phyloP scores from a whole-genome alignment of 1,140 invertebrate genomes.

The Brachionus sp. region DNA sequence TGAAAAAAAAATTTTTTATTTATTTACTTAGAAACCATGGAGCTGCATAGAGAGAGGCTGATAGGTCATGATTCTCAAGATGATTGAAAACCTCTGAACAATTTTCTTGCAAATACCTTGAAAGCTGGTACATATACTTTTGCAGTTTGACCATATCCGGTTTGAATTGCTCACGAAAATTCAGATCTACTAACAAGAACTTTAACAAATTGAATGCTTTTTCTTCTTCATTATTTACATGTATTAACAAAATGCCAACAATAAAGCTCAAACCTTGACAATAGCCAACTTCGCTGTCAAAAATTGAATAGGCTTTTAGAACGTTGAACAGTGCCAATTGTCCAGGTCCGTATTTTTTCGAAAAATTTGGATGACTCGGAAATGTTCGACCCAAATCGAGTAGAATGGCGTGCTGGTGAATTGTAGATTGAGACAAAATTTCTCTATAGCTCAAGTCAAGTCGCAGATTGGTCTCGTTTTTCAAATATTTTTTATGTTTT shows the following conservation, averaged over 20 bases:
- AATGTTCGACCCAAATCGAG: slow-evolving; percentile 69
- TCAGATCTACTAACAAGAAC: slow-evolving; percentile 83
- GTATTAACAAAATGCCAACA: slow-evolving; percentile 82
- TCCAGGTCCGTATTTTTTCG: slow-evolving; percentile 77
- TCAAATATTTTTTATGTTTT: background rate
- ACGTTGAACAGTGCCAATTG: slow-evolving; percentile 84
- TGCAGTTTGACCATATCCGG: slow-evolving; percentile 72
- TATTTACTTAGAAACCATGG: slow-evolving; percentile 32
- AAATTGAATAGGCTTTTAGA: slow-evolving; percentile 75
- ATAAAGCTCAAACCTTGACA: slow-evolving; percentile 88
- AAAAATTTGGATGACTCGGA: slow-evolving; percentile 86
- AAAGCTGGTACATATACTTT: slow-evolving; percentile 23
- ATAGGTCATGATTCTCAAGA: background rate
- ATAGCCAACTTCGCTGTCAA: slow-evolving; percentile 89
- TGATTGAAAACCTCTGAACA: slow-evolving; percentile 3
- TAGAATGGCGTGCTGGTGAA: slow-evolving; percentile 43
- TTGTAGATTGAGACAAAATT: slow-evolving; percentile 28
- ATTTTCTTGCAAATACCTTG: background rate
- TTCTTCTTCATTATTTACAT: slow-evolving; percentile 87
- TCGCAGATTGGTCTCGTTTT: background rate
- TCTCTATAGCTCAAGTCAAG: background rate
- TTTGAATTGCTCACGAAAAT: slow-evolving; percentile 78
- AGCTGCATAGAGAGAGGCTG: slow-evolving; percentile 19
- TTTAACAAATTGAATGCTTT: slow-evolving; percentile 79
- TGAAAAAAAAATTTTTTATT: background rate